Evolutionary conservation across 2,113 vertebrate species (phyloP), one percentile per base, ranked within the genome.

Genomic region (Halcyon senegalensis): DNA sequence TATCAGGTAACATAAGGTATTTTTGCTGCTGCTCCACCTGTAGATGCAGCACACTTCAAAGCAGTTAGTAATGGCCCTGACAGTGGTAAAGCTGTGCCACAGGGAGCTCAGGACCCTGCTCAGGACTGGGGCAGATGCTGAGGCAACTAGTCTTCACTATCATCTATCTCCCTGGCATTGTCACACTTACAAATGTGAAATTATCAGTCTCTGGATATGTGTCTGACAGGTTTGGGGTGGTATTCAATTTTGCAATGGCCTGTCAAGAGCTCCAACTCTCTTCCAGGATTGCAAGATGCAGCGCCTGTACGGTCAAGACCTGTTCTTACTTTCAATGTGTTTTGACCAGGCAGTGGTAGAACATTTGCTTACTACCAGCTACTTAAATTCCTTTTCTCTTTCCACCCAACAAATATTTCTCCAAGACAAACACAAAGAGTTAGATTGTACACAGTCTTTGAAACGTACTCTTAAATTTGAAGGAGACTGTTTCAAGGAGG

Each of bases 381-480:
- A 46, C 59, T 79, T 72, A 89, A 85, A 89, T 95, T 93, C 66
- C 28, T 60, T 73, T 67, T 82, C 69, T 16, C 17, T 79, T 94
- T 87, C 35, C 62, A 91, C 44, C 16, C 70, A 87, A 81, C 53
- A 91, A 94, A 96, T 89, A 93, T 69, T 91, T 89, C 87, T 87
- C 46, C 41, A 72, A 70, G 41, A n/a, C 55, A 85, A 96, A 89
- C 89, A 87, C n/a, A 66, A 84, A 84, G 77, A 60, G 8, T 73
- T 94, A 58, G 87, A 95, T 35, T 89, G 83, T 91, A 86, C n/a
- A 83, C 35, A 78, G 59, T 64, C 77, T 77, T 90, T 93, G 84
- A 96, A 96, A 95, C 13, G 66, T 50, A 85, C 37, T 85, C 84
- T 82, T 79, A 56, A 59, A 86, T 94, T 94, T 92, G 79, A 95